Evolutionary conservation across 2,797 vertebrate species (phyloP), one percentile per base, ranked within the genome.

Genomic region (Sebastolobus altivelis): DNA sequence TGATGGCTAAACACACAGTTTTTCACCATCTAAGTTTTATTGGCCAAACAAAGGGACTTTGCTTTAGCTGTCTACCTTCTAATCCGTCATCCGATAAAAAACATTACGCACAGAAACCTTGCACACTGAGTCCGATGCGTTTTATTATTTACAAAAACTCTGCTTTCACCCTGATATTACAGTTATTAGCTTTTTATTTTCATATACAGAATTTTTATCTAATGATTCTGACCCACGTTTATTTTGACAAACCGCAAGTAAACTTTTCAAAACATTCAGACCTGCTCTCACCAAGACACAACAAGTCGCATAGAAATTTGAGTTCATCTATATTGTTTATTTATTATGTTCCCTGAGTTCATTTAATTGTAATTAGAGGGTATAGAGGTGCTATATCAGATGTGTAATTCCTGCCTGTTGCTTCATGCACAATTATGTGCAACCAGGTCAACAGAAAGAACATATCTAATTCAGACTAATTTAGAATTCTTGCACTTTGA

Each of bases 371-470:
- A 65, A 81, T 81, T 62, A 67, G 5, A 72, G 43, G 37, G 25
- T 65, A 8, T 8, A 20, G 5, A 76, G 8, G 43, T 70, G 27
- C 11, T 55, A 3, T 22, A 35, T 52, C 3, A 20, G 20, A 20
- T 62, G 13, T 70, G 69, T 27, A 65, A 65, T 75, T 69, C 8
- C 52, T 69, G 56, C 72, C 14, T 79, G 38, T 79, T 72, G 31
- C 31, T 67, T 79, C 58, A 78, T 80, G 67, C 70, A 58, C 37
- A 66, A 25, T 75, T 60, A 37, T 31, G 49, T 63, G 37, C 49
- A 79, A 40, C 10, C 27, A 72, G 54, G 33, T 40, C 59, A 80
- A 60, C 38, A 49, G 13, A 20, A 38, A 38, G 7, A 58, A 61
- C 20, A 77, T 20, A 61, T 22, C n/a, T 59, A 33, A 56, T 80